Evolutionary conservation across 2,113 vertebrate genomes (phyloP).

Genomic region (Cheirogaleus medius): DNA sequence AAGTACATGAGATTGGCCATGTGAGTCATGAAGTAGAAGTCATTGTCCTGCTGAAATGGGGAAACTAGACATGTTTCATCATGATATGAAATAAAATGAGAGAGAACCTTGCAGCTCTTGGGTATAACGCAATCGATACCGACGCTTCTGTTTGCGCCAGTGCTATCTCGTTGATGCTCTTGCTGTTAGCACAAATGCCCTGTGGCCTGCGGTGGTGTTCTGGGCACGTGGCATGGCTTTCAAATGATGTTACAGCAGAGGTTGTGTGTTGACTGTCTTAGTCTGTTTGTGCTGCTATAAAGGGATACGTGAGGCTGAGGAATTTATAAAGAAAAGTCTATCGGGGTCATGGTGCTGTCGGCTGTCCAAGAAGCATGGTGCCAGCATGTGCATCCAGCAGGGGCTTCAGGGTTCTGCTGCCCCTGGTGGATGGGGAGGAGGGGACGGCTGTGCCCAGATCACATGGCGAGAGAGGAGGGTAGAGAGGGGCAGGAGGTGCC

Average conservation of each 20-base stretch:
- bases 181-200: rapidly evolving
- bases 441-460: neutral
- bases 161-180: rapidly evolving
- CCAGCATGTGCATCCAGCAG: neutral
- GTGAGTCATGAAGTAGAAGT: neutral
- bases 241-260: neutral
- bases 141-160: neutral
- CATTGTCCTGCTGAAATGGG: neutral
- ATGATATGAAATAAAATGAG: neutral
- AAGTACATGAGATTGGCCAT: no score
- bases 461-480: neutral
- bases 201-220: neutral
- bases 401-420: neutral
- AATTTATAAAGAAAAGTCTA: neutral
- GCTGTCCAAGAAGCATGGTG: neutral
- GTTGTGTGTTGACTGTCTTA: neutral
- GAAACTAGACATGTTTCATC: neutral
- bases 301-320: neutral
- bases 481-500: neutral
- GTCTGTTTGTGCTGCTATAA: neutral
- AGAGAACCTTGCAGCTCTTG: neutral
- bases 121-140: neutral
- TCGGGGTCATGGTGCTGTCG: neutral
- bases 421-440: neutral
- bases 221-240: rapidly evolving